Conservation (phyloP, 1,140 invertebrate species). For the Cotesia typhae region DNA sequence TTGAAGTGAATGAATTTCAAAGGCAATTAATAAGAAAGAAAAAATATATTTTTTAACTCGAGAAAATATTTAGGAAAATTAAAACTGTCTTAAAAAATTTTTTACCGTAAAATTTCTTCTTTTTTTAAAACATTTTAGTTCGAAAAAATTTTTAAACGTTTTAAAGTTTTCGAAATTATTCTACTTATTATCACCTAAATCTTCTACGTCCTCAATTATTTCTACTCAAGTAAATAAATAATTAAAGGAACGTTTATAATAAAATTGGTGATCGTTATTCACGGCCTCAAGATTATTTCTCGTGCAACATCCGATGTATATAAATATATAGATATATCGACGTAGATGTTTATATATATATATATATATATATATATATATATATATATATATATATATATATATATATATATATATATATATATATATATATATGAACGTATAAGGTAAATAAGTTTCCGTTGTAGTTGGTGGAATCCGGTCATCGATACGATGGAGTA, state of each 20-base stretch:
- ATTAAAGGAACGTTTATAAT: constrained; percentile 9
- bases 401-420: constrained; percentile 19
- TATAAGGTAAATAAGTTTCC: constrained; percentile 29
- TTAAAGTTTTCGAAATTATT: too few relatives aligned
- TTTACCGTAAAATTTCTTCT: too few relatives aligned
- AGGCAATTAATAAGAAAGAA: too few relatives aligned
- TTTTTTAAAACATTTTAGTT: too few relatives aligned
- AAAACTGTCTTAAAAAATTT: too few relatives aligned
- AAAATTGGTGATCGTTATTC: constrained; percentile 25
- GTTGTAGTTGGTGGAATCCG: constrained; percentile 46
- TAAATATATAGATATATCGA: not conserved
- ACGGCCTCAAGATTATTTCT: constrained; percentile 6
- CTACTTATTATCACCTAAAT: too few relatives aligned
- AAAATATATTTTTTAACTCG: too few relatives aligned
- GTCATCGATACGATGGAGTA: constrained; percentile 45
- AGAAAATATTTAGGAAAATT: too few relatives aligned
- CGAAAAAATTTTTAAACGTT: too few relatives aligned
- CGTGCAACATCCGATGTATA: constrained; percentile 36
- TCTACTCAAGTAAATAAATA: not conserved
- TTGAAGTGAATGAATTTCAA: too few relatives aligned
- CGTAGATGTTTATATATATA: not conserved
- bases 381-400: constrained; percentile 19
- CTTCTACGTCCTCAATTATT: too few relatives aligned
- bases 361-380: constrained; percentile 7
- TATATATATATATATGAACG: constrained; percentile 11